Conservation (phyloP, 2,888 invertebrate genomes). For the Herminia tarsipennalis region DNA sequence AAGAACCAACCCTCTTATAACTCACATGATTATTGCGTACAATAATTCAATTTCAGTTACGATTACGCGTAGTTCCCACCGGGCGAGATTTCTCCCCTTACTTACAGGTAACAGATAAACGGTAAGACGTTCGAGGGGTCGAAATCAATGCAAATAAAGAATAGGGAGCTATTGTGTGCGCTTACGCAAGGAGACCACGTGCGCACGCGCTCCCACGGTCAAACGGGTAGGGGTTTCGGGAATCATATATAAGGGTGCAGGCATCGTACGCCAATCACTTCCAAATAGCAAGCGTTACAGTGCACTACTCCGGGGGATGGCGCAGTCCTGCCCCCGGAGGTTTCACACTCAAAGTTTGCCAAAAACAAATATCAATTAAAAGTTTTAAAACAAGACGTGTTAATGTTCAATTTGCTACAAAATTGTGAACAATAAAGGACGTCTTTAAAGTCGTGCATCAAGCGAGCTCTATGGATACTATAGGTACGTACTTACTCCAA, state of each 20-base stretch:
- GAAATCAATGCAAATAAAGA: constrained; percentile 76
- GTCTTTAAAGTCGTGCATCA: constrained; percentile 23
- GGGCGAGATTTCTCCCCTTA: constrained; percentile 78
- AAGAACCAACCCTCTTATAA: constrained; percentile 66
- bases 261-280: constrained; percentile 61
- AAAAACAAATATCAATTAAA: constrained; percentile 61
- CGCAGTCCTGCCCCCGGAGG: constrained; percentile 63
- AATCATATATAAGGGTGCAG: constrained; percentile 68
- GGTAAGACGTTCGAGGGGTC: constrained; percentile 80
- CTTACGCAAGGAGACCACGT: constrained; percentile 80
- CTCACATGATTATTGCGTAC: constrained; percentile 66
- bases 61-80: constrained; percentile 77
- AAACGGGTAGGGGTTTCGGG: constrained; percentile 63
- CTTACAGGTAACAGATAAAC: constrained; percentile 80
- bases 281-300: constrained; percentile 62
- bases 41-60: constrained; percentile 77
- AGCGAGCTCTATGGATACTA: constrained; percentile 28
- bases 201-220: constrained; percentile 78
- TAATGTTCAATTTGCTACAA: constrained; percentile 58
- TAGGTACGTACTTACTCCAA: constrained; percentile 25
- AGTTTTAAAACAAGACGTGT: constrained; percentile 58
- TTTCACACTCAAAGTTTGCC: constrained; percentile 25
- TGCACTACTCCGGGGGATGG: constrained; percentile 69
- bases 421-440: constrained; percentile 47
- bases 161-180: constrained; percentile 77